Conservation (phyloP, 2,797 vertebrate genomes). For the Xerus rutilus region DNA sequence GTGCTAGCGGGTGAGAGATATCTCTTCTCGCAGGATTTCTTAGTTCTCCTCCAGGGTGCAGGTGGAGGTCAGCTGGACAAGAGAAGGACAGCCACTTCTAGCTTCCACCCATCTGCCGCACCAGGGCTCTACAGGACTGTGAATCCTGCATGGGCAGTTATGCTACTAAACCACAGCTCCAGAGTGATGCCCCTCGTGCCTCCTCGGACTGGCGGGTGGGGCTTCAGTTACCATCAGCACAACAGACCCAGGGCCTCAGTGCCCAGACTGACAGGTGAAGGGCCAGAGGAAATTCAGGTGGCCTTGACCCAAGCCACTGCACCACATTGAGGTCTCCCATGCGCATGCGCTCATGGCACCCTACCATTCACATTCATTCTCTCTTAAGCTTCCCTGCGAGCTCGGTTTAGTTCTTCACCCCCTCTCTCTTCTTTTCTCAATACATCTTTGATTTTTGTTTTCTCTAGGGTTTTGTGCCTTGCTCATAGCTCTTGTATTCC, state of each 20-base stretch:
- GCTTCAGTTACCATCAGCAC: not conserved
- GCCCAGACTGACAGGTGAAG: not conserved
- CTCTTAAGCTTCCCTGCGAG: not conserved
- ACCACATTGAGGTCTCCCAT: accelerated
- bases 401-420: not conserved
- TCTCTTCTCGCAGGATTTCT: not conserved
- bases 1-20: accelerated
- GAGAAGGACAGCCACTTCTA: not conserved
- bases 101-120: accelerated
- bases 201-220: not conserved
- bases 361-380: accelerated
- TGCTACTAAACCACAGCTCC: not conserved
- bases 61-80: accelerated
- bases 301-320: not conserved
- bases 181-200: too few species aligned
- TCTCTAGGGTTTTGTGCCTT: not conserved
- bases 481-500: not conserved
- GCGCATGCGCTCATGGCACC: accelerated
- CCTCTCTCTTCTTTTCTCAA: not conserved
- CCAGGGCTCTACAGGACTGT: not conserved
- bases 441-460: not conserved
- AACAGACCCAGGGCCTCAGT: too few species aligned
- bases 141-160: not conserved
- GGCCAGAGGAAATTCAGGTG: accelerated
- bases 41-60: not conserved